Percentiles rank a stretch among this genome's conserved stretches.
Conservation (phyloP, 2,888 invertebrate species). For the Callyntrura guangdongensis region DNA sequence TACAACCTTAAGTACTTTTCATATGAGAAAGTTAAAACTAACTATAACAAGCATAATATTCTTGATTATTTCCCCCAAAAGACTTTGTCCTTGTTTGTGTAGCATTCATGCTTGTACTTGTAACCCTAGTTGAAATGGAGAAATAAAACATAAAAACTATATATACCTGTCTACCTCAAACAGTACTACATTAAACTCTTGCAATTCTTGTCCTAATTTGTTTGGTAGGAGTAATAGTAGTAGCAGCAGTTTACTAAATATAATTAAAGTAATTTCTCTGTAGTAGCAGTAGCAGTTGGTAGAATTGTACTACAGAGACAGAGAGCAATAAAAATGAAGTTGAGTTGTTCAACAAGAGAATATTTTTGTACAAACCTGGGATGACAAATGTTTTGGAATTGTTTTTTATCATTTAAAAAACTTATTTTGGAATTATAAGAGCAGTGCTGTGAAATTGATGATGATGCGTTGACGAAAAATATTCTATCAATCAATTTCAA, state of each 20-base stretch:
- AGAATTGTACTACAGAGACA: background rate
- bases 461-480: constrained; percentile 15
- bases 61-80: background rate
- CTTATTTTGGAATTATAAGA: background rate
- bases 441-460: constrained; percentile 26
- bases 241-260: background rate
- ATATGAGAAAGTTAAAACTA: background rate
- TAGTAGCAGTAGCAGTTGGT: background rate
- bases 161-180: too few relatives aligned
- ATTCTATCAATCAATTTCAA: constrained; percentile 10
- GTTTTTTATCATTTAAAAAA: constrained; percentile 50
- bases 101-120: constrained; percentile 14
- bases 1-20: background rate
- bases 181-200: too few relatives aligned
- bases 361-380: constrained; percentile 72
- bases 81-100: background rate
- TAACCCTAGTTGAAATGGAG: background rate
- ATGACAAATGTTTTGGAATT: constrained; percentile 40
- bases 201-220: background rate
- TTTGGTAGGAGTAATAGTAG: constrained; percentile 9
- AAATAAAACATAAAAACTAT: constrained; percentile 4
- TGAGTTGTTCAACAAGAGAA: constrained; percentile 2
- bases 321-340: constrained; percentile 8
- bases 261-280: background rate
- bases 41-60: constrained; percentile 5